phyloP scores from a whole-genome alignment of 2,888 invertebrate genomes.

The Dicyrtoma fusca region DNA sequence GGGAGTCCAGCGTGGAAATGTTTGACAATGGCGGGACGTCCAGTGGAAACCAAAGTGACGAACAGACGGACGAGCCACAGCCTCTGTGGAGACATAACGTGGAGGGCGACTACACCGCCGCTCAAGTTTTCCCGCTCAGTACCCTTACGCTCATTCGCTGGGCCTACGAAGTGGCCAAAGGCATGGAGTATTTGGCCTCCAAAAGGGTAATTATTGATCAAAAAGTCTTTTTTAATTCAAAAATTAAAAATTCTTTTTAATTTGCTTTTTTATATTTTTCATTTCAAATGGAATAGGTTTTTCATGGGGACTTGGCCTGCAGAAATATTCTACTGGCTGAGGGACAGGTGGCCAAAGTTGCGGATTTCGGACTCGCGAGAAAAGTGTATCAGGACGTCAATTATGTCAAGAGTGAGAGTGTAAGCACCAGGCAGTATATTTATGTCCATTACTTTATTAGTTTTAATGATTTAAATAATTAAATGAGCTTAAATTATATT shows the following conservation, averaged over 20 bases:
- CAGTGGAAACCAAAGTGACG: too few species aligned
- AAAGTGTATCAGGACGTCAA: slow-evolving; percentile 27
- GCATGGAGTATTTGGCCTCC: not conserved
- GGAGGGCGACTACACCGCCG: slow-evolving; percentile 1
- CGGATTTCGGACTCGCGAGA: slow-evolving; percentile 23
- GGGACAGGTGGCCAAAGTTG: slow-evolving; percentile 15
- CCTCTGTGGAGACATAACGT: slow-evolving; percentile 5
- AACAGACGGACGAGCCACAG: not conserved
- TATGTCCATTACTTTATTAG: not conserved
- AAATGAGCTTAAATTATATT: not conserved
- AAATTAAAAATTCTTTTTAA: not conserved
- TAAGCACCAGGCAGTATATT: too few species aligned
- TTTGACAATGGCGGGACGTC: too few species aligned
- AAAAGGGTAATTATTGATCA: not conserved
- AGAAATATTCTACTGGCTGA: slow-evolving; percentile 22
- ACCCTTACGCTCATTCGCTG: not conserved
- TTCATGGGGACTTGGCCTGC: slow-evolving; percentile 26
- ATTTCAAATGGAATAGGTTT: too few species aligned
- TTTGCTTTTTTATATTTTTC: not conserved
- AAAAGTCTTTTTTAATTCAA: not conserved
- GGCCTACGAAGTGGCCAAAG: not conserved
- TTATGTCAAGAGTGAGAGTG: slow-evolving; percentile 17
- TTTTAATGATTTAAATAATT: not conserved
- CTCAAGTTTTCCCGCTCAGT: not conserved
- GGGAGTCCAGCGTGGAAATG: too few species aligned